Evolutionary conservation across 2,113 vertebrate species (phyloP).

Genomic region (Ceyx margarethae): DNA sequence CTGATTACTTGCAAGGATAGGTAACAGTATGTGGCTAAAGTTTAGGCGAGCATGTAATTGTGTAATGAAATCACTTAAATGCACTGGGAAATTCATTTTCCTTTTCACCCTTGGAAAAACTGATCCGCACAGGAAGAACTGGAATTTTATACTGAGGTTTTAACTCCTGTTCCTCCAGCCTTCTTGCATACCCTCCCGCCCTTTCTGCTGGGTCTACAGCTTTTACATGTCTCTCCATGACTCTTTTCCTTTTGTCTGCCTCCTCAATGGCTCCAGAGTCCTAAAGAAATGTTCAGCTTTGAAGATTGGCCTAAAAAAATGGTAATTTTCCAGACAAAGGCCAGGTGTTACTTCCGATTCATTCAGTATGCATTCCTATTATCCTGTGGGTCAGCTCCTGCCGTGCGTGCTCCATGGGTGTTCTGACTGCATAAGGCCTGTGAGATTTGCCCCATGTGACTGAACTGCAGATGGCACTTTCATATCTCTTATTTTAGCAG

Average conservation of each 20-base stretch:
- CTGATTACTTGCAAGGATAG: conserved; percentile 31
- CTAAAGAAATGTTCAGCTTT: conserved; percentile 65
- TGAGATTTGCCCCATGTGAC: conserved; percentile 57
- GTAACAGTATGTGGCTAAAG: conserved; percentile 36
- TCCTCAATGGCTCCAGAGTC: conserved; percentile 62
- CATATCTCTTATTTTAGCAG: conserved; percentile 55
- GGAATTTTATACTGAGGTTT: not conserved
- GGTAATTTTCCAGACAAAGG: conserved; percentile 68
- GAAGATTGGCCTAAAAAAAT: conserved; percentile 66
- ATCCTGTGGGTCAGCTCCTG: conserved; percentile 21
- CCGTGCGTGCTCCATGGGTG: conserved; percentile 28
- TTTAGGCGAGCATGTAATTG: conserved; percentile 57
- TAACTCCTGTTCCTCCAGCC: conserved; percentile 39
- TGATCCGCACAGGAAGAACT: not conserved
- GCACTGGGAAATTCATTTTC: conserved; percentile 31
- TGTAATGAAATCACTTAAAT: conserved; percentile 63
- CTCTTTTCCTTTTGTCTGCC: conserved; percentile 65
- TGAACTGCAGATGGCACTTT: conserved; percentile 57
- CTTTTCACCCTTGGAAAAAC: conserved; percentile 38
- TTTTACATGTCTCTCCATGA: conserved; percentile 51
- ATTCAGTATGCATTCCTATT: conserved; percentile 56
- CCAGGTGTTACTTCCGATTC: conserved; percentile 63
- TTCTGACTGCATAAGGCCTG: conserved; percentile 44
- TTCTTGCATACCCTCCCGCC: not conserved
- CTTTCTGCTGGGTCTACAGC: conserved; percentile 50